Evolutionary conservation across 2,888 invertebrate species (phyloP), one percentile per base, ranked within the genome.

Genomic region (Microctonus brassicae): DNA sequence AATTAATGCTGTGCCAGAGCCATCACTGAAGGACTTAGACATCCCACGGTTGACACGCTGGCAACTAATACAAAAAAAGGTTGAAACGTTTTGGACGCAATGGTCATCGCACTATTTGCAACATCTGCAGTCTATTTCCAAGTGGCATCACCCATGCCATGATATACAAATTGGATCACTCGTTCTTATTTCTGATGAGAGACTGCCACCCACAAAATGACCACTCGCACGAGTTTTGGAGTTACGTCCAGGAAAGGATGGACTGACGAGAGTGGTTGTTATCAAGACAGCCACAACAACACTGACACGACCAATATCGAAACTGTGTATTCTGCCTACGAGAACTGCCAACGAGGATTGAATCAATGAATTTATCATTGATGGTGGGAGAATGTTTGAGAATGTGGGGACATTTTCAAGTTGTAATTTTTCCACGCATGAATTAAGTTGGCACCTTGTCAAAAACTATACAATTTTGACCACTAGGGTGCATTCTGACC

Each of bases 231-330:
- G 77, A n/a, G 69, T 80, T 2, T 26, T 61, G 0, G n/a, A 67
- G 0, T 22, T 76, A 1, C 76, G 76, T 17, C 79, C 78, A 17
- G 78, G 80, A 22, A 5, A 57, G n/a, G 82, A 81, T 20, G 74
- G 72, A 10, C 60, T 73, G 0, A 73, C 75, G 2, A 53, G 79
- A 20, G 79, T 78, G 1, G 78, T 75, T 0, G 76, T 76, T 0
- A 2, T 80, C 3, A 71, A 72, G 24, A 81, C 79, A 7, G 63
- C 71, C 2, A 68, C 69, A 17, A 68, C 75, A 3, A 72, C 64
- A 1, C 26, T 75, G 11, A 74, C 70, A 36, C 42, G 77, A 29
- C 74, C 80, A 2, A 71, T 78, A 10, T n/a, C 71, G 7, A 78
- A 78, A 52, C 60, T 77, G 0, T 29, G 29, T 7, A 29, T 29